A percentile compares a stretch with the other conserved stretches of the same genome.
phyloP scores from a whole-genome alignment of 1,140 invertebrate genomes.

The Orius insidiosus region DNA sequence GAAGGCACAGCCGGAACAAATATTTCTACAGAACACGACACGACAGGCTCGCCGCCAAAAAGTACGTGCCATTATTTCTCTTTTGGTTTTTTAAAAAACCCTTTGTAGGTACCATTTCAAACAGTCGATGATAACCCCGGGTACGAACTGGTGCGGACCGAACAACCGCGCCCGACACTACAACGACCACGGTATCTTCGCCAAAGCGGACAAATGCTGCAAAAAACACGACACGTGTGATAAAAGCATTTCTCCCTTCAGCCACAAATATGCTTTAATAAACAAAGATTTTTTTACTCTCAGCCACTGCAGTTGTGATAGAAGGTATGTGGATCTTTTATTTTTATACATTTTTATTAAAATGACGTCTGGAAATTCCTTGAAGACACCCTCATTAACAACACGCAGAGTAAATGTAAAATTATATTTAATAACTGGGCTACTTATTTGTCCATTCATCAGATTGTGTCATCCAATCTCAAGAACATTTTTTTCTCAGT shows the following conservation, averaged over 20 bases:
- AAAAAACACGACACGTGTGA: slow-evolving; percentile 60
- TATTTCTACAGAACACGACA: too few species aligned
- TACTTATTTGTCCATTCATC: too few species aligned
- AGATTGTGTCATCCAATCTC: too few species aligned
- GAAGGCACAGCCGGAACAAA: too few species aligned
- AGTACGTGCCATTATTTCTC: too few species aligned
- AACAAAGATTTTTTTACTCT: slow-evolving; percentile 67
- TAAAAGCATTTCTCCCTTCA: slow-evolving; percentile 47
- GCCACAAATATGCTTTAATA: slow-evolving; percentile 49
- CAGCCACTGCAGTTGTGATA: slow-evolving; percentile 73
- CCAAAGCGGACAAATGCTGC: slow-evolving; percentile 50
- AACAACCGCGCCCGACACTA: slow-evolving; percentile 40
- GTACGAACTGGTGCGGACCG: slow-evolving; percentile 59
- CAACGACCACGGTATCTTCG: slow-evolving; percentile 44
- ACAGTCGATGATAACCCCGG: slow-evolving; percentile 22
- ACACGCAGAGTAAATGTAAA: not conserved
- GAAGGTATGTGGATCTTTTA: slow-evolving; percentile 39
- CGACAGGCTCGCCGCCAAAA: too few species aligned
- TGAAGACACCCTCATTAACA: not conserved
- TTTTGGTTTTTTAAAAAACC: too few species aligned
- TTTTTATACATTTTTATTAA: slow-evolving; percentile 1
- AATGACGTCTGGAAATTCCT: not conserved
- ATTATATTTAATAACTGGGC: slow-evolving; percentile 1
- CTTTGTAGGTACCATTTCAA: not conserved
- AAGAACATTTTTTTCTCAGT: too few species aligned